A percentile compares a stretch with the other conserved stretches of the same genome.
Conservation (phyloP, 2,888 invertebrate species). For the Eustalomyia histrio region DNA sequence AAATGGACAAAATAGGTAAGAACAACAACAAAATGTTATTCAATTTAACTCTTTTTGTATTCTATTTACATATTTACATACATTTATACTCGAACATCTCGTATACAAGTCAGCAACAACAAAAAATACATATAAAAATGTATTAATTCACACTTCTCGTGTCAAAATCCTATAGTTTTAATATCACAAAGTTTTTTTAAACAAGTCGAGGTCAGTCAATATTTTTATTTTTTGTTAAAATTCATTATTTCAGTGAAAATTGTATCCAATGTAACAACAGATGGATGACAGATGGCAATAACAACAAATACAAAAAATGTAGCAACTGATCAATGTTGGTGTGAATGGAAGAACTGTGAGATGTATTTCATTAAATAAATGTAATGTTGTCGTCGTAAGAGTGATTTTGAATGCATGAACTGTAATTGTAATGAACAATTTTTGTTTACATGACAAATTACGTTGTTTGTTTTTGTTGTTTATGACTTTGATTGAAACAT, state of each 20-base stretch:
- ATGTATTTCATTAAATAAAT: too few relatives aligned
- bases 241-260: slow-evolving; percentile 38
- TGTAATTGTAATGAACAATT: slow-evolving; percentile 21
- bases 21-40: slow-evolving; percentile 49
- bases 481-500: too few relatives aligned
- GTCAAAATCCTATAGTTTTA: slow-evolving; percentile 64
- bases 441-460: slow-evolving; percentile 46
- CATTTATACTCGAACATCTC: not conserved
- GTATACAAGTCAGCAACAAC: not conserved
- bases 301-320: not conserved
- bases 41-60: slow-evolving; percentile 44
- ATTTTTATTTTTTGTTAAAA: slow-evolving; percentile 17
- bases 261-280: slow-evolving; percentile 21
- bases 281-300: slow-evolving; percentile 46
- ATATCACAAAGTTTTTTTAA: slow-evolving; percentile 41
- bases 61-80: not conserved
- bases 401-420: not conserved
- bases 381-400: slow-evolving; percentile 2
- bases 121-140: slow-evolving; percentile 7
- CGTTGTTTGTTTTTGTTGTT: slow-evolving; percentile 13
- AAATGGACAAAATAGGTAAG: slow-evolving; percentile 46
- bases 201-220: slow-evolving; percentile 59
- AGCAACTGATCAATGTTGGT: not conserved
- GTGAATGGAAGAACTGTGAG: too few relatives aligned
- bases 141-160: slow-evolving; percentile 59